Base-by-base conservation (phyloP, 2,797 vertebrate species). In the Anisognathus igniventris region DNA sequence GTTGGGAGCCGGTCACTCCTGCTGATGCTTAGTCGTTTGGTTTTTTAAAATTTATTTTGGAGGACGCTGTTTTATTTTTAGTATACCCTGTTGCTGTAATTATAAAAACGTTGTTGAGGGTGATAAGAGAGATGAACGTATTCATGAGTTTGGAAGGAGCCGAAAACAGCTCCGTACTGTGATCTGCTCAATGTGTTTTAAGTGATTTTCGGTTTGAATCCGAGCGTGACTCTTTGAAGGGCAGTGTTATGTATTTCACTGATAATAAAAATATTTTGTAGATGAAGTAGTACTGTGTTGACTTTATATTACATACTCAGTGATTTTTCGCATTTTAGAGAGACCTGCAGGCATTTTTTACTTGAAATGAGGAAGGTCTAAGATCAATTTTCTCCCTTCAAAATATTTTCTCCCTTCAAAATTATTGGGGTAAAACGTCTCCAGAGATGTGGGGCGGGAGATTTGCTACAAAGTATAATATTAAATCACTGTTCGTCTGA, bases 381-480 rank as follows among this genome's bases (percentile, higher is more conserved):
- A 25, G 25, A 35, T 67, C 12, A 24, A 1, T 45, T 67, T 89
- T 54, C 44, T 75, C 12, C 6, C 23, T 64, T 62, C 30, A 7
- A 64, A 64, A 4, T 48, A 14, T 37, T 9, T 88, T 57, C 47
- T 75, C 10, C 6, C 23, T 67, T 64, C 31, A 7, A 65, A 64
- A 13, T 0, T 40, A 17, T 61, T 73, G 35, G 20, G 17, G 24
- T 50, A 6, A 1, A 62, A 19, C 30, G 7, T 57, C 27, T 62
- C 35, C 37, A 22, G 39, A 65, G 45, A 31, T 60, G 7, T 7
- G 21, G 0, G 10, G 4, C 0, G 0, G 3, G 5, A 6, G 5
- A 7, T 20, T 37, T 64, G 27, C 72, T 85, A 45, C 8, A 40
- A 24, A 27, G 22, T 40, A 3, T 65, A 24, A 47, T 40, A 23